These are phyloP conservation scores for Ochotona princeps DNA, from an alignment of 2,113 vertebrate species.

Conservation along the genomic window DNA sequence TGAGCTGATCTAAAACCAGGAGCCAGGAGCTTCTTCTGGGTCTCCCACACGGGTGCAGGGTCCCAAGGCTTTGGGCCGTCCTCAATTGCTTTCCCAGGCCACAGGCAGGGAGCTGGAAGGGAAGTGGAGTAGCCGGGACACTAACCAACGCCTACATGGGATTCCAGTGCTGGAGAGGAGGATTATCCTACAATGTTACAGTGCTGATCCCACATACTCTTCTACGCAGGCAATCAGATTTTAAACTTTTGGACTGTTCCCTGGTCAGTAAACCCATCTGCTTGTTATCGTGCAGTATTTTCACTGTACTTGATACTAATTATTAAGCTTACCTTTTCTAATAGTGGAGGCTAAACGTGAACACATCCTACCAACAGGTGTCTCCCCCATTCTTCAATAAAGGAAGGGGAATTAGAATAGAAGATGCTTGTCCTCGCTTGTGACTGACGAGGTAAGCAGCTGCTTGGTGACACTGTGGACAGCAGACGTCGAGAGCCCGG, in stretches of 20 bases:
- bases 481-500: not conserved
- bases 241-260: not conserved
- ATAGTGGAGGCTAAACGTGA: not conserved
- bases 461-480: not conserved
- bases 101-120: too few species aligned
- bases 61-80: too few species aligned
- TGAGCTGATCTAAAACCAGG: too few species aligned
- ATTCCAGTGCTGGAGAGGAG: too few species aligned
- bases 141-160: too few species aligned
- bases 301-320: not conserved
- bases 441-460: not conserved
- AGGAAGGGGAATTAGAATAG: not conserved
- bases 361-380: not conserved
- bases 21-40: too few species aligned
- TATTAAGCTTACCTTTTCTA: not conserved
- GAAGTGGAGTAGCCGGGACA: too few species aligned
- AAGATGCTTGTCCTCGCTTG: rapidly evolving
- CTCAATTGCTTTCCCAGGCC: too few species aligned
- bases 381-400: not conserved
- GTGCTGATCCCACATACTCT: too few species aligned
- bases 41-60: too few species aligned
- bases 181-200: too few species aligned
- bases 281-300: not conserved
- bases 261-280: not conserved
- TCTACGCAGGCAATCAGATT: too few species aligned